A percentile compares a stretch with the other conserved stretches of the same genome.
Evolutionary conservation across 2,797 vertebrate genomes (phyloP).

Genomic region (Philypnodon macrostomus): DNA sequence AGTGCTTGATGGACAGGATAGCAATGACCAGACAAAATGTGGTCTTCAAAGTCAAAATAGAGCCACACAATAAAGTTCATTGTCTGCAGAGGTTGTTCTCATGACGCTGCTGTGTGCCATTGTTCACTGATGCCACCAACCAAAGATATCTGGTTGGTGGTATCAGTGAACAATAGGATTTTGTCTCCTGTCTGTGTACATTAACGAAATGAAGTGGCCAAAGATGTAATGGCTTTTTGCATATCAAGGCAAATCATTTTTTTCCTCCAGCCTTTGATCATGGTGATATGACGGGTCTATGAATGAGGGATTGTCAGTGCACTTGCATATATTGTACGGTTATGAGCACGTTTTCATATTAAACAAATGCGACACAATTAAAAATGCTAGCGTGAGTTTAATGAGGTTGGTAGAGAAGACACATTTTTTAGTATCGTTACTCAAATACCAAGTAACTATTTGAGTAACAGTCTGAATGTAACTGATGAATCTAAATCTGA

Average conservation of each 20-base stretch:
- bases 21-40: conserved; percentile 25
- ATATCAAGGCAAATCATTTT: conserved; percentile 22
- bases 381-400: too few relatives aligned
- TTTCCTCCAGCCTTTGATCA: conserved; percentile 33
- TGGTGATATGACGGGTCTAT: conserved; percentile 15
- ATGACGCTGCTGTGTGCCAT: conserved; percentile 14
- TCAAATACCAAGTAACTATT: too few relatives aligned
- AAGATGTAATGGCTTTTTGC: conserved; percentile 1
- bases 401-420: too few relatives aligned
- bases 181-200: not conserved
- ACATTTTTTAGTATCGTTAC: too few relatives aligned
- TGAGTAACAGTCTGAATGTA: too few relatives aligned
- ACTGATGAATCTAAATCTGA: too few relatives aligned
- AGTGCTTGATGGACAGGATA: conserved; percentile 30
- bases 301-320: conserved; percentile 28
- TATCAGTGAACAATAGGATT: conserved; percentile 21
- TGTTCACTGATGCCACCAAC: conserved; percentile 4
- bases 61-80: conserved; percentile 35
- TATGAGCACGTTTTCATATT: too few relatives aligned
- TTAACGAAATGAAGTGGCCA: conserved; percentile 13
- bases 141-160: conserved; percentile 21
- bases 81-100: conserved; percentile 36
- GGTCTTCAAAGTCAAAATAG: conserved; percentile 27
- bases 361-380: too few relatives aligned
- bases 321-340: too few relatives aligned